Evolutionary conservation across 2,888 invertebrate species (phyloP).

Genomic region (Polietes domitor): DNA sequence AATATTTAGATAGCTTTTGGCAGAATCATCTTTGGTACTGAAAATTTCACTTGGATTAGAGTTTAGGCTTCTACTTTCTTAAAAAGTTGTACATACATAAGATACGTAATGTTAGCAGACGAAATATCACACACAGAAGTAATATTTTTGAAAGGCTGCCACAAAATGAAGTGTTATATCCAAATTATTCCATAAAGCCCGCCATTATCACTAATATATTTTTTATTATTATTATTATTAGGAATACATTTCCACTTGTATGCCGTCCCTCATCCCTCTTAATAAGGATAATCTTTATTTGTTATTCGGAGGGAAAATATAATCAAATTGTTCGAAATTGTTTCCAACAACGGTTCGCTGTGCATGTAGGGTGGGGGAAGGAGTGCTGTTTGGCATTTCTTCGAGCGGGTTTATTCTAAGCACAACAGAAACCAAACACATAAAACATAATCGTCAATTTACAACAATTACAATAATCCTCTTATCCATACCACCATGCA

Average conservation of each 20-base stretch:
- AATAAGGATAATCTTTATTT: conserved; percentile 55
- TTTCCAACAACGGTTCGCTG: conserved; percentile 31
- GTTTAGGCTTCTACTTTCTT: no score
- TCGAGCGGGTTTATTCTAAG: not conserved
- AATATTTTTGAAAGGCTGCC: no score
- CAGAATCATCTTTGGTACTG: no score
- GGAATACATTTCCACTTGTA: not conserved
- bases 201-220: not conserved
- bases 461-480: conserved; percentile 67
- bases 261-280: not conserved
- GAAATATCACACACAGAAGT: no score
- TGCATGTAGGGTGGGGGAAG: not conserved
- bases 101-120: no score
- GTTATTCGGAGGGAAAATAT: conserved; percentile 55
- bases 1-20: no score
- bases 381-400: conserved; percentile 42
- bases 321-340: conserved; percentile 57
- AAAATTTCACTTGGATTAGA: no score
- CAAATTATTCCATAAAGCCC: not conserved
- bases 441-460: conserved; percentile 66
- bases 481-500: conserved; percentile 56
- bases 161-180: not conserved
- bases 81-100: no score
- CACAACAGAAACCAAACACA: conserved; percentile 26
- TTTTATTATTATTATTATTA: not conserved